Evolutionary conservation across 2,113 vertebrate species (phyloP).

Genomic region (Blennius ocellaris): DNA sequence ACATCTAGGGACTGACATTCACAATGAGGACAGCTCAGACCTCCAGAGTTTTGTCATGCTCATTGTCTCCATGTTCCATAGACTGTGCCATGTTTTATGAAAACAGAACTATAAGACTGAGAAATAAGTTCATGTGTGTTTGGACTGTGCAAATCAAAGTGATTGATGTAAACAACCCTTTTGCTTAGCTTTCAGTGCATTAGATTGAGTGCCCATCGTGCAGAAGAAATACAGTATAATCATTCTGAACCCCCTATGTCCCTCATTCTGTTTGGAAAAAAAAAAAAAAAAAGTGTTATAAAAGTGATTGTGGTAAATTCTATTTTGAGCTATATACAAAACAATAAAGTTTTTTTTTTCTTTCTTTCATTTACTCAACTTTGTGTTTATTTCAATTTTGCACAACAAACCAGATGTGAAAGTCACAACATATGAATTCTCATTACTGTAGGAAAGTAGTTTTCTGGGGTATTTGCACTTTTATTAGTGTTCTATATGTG

Average conservation of each 20-base stretch:
- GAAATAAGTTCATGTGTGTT: slow-evolving; percentile 42
- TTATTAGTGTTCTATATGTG: too few relatives aligned
- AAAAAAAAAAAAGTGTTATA: slow-evolving; percentile 54
- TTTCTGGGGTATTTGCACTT: too few relatives aligned
- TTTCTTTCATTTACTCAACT: slow-evolving; percentile 49
- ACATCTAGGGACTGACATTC: slow-evolving; percentile 35
- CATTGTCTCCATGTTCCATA: slow-evolving; percentile 43
- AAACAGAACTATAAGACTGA: slow-evolving; percentile 41
- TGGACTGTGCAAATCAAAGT: slow-evolving; percentile 56
- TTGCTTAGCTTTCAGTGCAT: slow-evolving; percentile 65
- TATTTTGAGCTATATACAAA: slow-evolving; percentile 69
- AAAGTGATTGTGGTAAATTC: slow-evolving; percentile 73
- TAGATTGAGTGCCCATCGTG: slow-evolving; percentile 39
- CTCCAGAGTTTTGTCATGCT: slow-evolving; percentile 54
- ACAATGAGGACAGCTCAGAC: slow-evolving; percentile 32
- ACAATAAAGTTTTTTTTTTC: slow-evolving; percentile 52
- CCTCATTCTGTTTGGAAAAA: slow-evolving; percentile 51
- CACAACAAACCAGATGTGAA: background rate
- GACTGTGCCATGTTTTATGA: slow-evolving; percentile 38
- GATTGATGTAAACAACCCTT: slow-evolving; percentile 65
- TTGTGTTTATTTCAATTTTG: slow-evolving; percentile 3
- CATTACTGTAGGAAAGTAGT: too few relatives aligned
- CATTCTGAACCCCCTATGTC: slow-evolving; percentile 33
- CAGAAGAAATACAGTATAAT: slow-evolving; percentile 48
- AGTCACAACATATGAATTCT: too few relatives aligned